Conservation (phyloP, 2,113 vertebrate genomes). For the Emydocephalus ijimae region DNA sequence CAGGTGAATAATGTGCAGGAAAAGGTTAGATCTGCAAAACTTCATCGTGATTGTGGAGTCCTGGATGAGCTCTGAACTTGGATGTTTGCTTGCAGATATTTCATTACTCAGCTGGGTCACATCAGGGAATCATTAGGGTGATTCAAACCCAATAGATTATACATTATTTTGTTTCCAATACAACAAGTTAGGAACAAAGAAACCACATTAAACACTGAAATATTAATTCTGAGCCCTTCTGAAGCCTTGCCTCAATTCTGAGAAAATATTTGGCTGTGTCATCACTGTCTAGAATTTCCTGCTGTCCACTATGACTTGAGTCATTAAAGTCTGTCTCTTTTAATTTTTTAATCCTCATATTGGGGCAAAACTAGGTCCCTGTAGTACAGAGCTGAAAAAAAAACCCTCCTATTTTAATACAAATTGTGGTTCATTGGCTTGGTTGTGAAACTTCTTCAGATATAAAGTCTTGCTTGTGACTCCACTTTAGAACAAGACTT, state of each 20-base stretch:
- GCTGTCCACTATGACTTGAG: not conserved
- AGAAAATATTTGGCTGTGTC: not conserved
- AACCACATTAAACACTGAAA: conserved; percentile 1
- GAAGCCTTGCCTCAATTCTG: not conserved
- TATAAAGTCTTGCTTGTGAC: not conserved
- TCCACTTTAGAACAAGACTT: not conserved
- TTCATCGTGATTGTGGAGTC: not conserved
- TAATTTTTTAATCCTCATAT: not conserved
- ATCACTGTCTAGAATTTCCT: not conserved
- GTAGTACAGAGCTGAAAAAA: not conserved
- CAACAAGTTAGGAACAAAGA: not conserved
- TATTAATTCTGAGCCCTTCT: not conserved
- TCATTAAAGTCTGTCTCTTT: not conserved
- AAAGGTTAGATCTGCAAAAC: conserved; percentile 12
- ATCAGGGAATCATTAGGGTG: not conserved
- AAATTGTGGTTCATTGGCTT: not conserved
- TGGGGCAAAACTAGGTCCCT: not conserved
- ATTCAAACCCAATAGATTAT: not conserved
- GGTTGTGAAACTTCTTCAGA: too few species aligned
- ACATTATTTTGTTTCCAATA: not conserved
- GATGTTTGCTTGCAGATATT: not conserved
- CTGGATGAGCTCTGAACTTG: not conserved
- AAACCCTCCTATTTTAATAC: not conserved
- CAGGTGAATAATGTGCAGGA: not conserved
- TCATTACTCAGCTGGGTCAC: not conserved